Evolutionary conservation across 1,140 invertebrate species (phyloP).

Genomic region (Brevipalpus yothersi): DNA sequence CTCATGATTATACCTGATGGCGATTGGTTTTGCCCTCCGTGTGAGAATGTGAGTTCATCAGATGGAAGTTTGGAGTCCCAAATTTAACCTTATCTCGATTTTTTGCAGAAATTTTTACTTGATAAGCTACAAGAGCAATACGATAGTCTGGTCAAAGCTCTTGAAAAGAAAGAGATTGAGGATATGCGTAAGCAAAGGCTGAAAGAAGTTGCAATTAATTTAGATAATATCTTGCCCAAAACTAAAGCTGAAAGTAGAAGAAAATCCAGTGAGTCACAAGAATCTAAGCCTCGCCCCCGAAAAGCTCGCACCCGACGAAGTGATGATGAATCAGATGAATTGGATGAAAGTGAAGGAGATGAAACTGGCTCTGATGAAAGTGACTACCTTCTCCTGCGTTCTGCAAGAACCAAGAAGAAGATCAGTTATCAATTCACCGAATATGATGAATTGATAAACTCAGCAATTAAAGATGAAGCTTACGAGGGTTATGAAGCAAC

Average conservation of each 20-base stretch:
- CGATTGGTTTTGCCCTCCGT: conserved; percentile 89
- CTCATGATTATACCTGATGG: conserved; percentile 80
- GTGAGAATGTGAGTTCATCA: conserved; percentile 40
- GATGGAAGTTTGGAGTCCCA: neutral
- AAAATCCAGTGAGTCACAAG: conserved; percentile 11
- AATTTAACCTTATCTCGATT: neutral
- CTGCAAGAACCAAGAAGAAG: conserved; percentile 16
- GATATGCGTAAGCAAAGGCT: conserved; percentile 38
- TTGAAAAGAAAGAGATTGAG: conserved; percentile 33
- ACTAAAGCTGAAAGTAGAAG: conserved; percentile 16
- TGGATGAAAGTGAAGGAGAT: neutral
- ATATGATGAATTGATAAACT: conserved; percentile 78
- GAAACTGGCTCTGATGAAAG: conserved; percentile 4
- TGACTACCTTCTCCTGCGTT: conserved; percentile 13
- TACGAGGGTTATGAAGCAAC: conserved; percentile 8
- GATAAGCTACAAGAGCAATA: conserved; percentile 34
- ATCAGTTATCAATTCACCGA: conserved; percentile 65
- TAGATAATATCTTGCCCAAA: conserved; percentile 37
- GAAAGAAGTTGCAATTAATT: conserved; percentile 45
- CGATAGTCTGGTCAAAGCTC: conserved; percentile 22
- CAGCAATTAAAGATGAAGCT: conserved; percentile 44
- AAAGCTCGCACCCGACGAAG: neutral
- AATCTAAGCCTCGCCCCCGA: neutral
- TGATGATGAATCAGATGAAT: neutral
- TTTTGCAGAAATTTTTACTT: conserved; percentile 37